Conservation (phyloP, 2,888 invertebrate species). For the Xanthia icteritia region DNA sequence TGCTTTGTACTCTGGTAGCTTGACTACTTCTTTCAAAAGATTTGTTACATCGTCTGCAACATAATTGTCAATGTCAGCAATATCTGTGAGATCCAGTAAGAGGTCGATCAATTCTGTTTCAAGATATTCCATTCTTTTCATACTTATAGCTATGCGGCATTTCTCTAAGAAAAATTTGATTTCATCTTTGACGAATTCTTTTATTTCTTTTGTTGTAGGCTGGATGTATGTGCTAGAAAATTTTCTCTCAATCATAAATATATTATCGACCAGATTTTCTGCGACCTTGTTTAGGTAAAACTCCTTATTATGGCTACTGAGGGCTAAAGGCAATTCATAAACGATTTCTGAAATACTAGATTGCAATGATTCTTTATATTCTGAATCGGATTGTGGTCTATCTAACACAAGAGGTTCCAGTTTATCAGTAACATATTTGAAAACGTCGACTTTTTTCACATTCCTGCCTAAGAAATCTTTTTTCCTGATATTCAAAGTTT, state of each 20-base stretch:
- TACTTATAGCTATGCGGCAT: slow-evolving; percentile 36
- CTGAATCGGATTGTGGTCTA: slow-evolving; percentile 41
- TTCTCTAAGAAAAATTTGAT: slow-evolving; percentile 54
- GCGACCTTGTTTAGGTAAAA: slow-evolving; percentile 35
- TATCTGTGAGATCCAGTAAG: slow-evolving; percentile 46
- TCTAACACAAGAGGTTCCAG: slow-evolving; percentile 56
- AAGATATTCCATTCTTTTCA: slow-evolving; percentile 37
- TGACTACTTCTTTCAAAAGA: slow-evolving; percentile 44
- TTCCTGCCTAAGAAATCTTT: slow-evolving; percentile 48
- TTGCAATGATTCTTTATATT: slow-evolving; percentile 51
- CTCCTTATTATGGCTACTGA: slow-evolving; percentile 42
- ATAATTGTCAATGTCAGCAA: slow-evolving; percentile 42
- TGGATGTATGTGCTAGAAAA: slow-evolving; percentile 41
- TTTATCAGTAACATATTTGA: slow-evolving; percentile 52
- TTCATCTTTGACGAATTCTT: slow-evolving; percentile 58
- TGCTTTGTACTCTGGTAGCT: slow-evolving; percentile 55
- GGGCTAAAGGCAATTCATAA: slow-evolving; percentile 50
- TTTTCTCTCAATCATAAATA: slow-evolving; percentile 52
- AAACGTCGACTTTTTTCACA: slow-evolving; percentile 49
- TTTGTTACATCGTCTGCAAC: slow-evolving; percentile 28
- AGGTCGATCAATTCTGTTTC: slow-evolving; percentile 46
- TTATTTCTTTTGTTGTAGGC: slow-evolving; percentile 57
- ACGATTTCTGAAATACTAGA: slow-evolving; percentile 50
- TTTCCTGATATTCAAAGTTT: slow-evolving; percentile 54
- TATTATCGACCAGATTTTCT: slow-evolving; percentile 46